These are phyloP conservation scores for Sebastes schlegelii DNA, from an alignment of 2,113 vertebrate genomes.

Conservation along the genomic window DNA sequence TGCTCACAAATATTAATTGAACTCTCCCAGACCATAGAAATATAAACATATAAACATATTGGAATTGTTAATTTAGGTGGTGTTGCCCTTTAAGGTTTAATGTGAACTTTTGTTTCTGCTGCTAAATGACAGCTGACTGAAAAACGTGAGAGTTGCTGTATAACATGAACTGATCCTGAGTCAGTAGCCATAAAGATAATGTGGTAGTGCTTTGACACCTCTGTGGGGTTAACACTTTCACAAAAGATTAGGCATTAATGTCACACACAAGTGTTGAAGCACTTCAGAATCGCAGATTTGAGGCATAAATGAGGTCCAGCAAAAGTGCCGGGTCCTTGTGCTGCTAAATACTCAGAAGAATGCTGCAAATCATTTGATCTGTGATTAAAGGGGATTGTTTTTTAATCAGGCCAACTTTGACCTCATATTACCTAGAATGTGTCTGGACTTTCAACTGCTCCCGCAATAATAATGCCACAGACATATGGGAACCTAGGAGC, in stretches of 20 bases:
- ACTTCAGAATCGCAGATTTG: slow-evolving; percentile 5
- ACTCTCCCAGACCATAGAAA: too few species aligned
- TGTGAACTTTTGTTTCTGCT: background rate
- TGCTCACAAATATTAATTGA: too few species aligned
- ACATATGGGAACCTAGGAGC: background rate
- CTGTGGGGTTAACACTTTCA: slow-evolving; percentile 2
- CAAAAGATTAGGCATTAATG: slow-evolving; percentile 25
- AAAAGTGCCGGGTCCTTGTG: slow-evolving; percentile 10
- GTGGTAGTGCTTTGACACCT: background rate
- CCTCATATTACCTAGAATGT: slow-evolving; percentile 22
- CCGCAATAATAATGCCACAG: background rate
- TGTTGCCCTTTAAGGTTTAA: background rate
- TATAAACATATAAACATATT: too few species aligned
- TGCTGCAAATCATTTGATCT: slow-evolving; percentile 48
- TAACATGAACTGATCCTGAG: slow-evolving; percentile 1
- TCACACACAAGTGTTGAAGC: slow-evolving; percentile 7
- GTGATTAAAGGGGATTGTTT: slow-evolving; percentile 51
- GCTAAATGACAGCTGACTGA: slow-evolving; percentile 26
- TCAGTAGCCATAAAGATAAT: slow-evolving; percentile 3
- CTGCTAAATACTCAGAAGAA: slow-evolving; percentile 49
- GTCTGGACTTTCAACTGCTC: slow-evolving; percentile 33
- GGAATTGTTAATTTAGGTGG: too few species aligned
- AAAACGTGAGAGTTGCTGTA: slow-evolving; percentile 9
- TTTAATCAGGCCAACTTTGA: slow-evolving; percentile 24
- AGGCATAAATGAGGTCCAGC: background rate